These are phyloP conservation scores for Apostichopus parvimensis DNA, from an alignment of 35 echinoderm and acorn worm species.

Conservation along the genomic window DNA sequence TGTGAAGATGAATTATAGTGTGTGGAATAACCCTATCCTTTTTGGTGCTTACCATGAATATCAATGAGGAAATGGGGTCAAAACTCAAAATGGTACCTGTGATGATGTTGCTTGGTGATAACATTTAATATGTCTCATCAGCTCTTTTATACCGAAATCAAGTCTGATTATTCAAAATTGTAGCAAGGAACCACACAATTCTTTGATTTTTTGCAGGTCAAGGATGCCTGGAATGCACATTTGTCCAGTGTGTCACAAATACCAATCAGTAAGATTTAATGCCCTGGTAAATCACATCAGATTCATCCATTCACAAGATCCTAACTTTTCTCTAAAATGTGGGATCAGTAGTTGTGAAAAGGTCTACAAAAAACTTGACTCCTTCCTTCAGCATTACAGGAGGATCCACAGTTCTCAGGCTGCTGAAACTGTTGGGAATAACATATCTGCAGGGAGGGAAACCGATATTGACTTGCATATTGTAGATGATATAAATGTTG, in stretches of 20 bases:
- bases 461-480: not conserved
- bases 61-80: too few species aligned
- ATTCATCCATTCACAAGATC: conserved; percentile 22
- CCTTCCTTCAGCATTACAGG: conserved; percentile 1
- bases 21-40: too few species aligned
- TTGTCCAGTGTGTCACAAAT: conserved; percentile 2
- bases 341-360: not conserved
- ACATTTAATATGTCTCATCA: too few species aligned
- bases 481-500: not conserved
- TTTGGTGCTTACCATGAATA: too few species aligned
- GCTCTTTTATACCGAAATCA: too few species aligned
- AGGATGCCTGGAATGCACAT: not conserved
- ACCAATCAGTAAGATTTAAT: conserved; percentile 15
- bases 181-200: too few species aligned
- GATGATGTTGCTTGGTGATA: too few species aligned
- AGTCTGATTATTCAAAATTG: too few species aligned
- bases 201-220: not conserved
- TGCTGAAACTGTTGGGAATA: not conserved
- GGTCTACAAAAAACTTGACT: not conserved
- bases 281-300: not conserved
- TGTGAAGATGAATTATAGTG: too few species aligned
- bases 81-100: too few species aligned
- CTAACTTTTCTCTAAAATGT: conserved; percentile 24
- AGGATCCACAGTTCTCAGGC: not conserved
- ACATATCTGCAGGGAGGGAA: not conserved